Conservation (phyloP, 92 coral and sea anemone species). For the Porites cylindrica region DNA sequence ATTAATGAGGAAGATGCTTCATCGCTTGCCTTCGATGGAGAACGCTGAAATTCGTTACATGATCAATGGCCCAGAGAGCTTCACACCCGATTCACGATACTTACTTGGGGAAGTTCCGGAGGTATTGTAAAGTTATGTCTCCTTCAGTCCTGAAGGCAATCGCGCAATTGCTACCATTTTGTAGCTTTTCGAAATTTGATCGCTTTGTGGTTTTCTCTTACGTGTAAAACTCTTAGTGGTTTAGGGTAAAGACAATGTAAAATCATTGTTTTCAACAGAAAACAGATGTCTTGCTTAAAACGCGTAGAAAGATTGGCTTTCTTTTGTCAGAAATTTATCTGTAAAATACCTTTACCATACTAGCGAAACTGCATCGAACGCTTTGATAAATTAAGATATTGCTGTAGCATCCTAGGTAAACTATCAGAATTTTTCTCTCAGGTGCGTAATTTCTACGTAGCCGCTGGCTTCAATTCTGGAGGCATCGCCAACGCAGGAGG, state of each 20-base stretch:
- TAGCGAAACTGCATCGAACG: too few species aligned
- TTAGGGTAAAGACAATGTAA: too few species aligned
- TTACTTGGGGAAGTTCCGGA: slow-evolving; percentile 92
- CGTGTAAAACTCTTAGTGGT: too few species aligned
- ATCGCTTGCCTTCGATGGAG: slow-evolving; percentile 86
- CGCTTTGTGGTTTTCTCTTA: too few species aligned
- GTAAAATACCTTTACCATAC: too few species aligned
- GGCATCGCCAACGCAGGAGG: slow-evolving; percentile 97
- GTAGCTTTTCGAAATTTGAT: too few species aligned
- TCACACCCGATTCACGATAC: slow-evolving; percentile 89
- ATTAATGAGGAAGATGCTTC: slow-evolving; percentile 72
- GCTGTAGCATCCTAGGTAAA: neutral
- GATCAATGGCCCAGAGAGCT: slow-evolving; percentile 98
- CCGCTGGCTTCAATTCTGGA: slow-evolving; percentile 93
- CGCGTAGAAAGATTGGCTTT: too few species aligned
- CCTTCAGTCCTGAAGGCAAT: neutral
- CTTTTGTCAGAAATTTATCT: too few species aligned
- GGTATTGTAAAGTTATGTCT: slow-evolving; percentile 57
- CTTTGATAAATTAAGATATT: neutral
- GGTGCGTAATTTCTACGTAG: slow-evolving; percentile 89
- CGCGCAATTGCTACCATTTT: too few species aligned
- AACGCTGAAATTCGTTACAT: slow-evolving; percentile 90
- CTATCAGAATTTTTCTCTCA: slow-evolving; percentile 8
- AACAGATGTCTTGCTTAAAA: too few species aligned
- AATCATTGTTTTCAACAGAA: too few species aligned